phyloP scores from a whole-genome alignment of 2,797 vertebrate species.

The Sebastes aleutianus region DNA sequence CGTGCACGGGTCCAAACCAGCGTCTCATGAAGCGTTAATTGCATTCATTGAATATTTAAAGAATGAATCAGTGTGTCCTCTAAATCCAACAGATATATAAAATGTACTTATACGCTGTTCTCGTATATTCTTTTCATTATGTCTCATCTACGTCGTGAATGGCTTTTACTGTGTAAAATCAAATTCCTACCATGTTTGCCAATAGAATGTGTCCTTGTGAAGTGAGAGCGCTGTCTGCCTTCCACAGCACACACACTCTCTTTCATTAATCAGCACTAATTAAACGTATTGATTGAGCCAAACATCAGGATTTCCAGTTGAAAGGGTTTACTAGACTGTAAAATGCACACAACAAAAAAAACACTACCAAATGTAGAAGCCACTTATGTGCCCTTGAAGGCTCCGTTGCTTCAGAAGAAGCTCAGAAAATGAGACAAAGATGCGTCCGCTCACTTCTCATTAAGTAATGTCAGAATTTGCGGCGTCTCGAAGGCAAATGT shows the following conservation, averaged over 20 bases:
- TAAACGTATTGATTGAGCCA: conserved; percentile 88
- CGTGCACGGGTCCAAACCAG: conserved; percentile 20
- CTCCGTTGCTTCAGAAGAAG: conserved; percentile 42
- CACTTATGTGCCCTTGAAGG: conserved; percentile 66
- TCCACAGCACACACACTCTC: conserved; percentile 72
- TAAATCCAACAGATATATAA: conserved; percentile 12
- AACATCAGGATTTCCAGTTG: conserved; percentile 80
- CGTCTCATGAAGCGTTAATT: conserved; percentile 33
- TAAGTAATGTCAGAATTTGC: conserved; percentile 67
- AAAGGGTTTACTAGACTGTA: conserved; percentile 78
- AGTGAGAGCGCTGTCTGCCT: conserved; percentile 78
- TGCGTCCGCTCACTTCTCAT: conserved; percentile 64
- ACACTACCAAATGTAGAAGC: conserved; percentile 36
- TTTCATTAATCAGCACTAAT: conserved; percentile 93
- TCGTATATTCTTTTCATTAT: background rate
- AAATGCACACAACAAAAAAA: conserved; percentile 57
- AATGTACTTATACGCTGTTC: background rate
- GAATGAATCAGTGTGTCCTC: conserved; percentile 6
- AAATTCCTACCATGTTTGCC: conserved; percentile 59
- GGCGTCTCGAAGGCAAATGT: conserved; percentile 34
- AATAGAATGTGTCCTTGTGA: conserved; percentile 73
- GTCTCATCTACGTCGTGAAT: conserved; percentile 19
- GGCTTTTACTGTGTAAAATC: conserved; percentile 27
- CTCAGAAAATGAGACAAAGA: conserved; percentile 72
- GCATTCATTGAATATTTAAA: conserved; percentile 41